Evolutionary conservation across 2,888 invertebrate species (phyloP), one percentile per base, ranked within the genome.

Genomic region (Amphiduros pacificus): DNA sequence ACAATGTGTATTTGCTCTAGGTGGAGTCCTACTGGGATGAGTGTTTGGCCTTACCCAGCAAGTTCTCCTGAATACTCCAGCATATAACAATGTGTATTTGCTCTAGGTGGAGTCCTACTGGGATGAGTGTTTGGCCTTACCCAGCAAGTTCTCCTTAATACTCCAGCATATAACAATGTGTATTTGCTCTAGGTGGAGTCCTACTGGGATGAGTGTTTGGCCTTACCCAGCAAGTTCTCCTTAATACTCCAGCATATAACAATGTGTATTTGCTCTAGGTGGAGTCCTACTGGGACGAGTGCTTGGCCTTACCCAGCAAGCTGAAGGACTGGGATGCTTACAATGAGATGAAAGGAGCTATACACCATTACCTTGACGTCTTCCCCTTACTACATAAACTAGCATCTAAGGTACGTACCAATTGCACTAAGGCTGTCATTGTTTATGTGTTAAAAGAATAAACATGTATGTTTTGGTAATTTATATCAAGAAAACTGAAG

Each of bases 261-360:
- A 17, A 14, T 17, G 11, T 36, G 22, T 14, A 22, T 49, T 22
- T 49, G 11, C 14, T 55, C 1, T 51, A 81, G 81, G 77, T 82
- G 64, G 80, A 82, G 63, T 70, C 73, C 17, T 80, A 77, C 68
- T 82, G 82, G 82, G 79, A 81, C 68, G 81, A 82, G 60, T 82
- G 81, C 63, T 68, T 81, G 58, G 79, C 78, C n/a, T 71, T 82
- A 53, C 82, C 82, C 9, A 79, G 79, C 68, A 82, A 82, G 62
- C 74, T 82, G 54, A 80, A 81, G 66, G 81, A 81, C 70, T 82
- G 81, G 80, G 79, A 82, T 66, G 80, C 82, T 0, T 81, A 81
- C 66, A 75, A 72, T 63, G 80, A 80, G 63, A 73, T 82, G 61
- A 81, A 79, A 68, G 72, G 68, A 29, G 71, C 74, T 52, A 75